Conservation (phyloP, 2,113 vertebrate genomes). For the Rostratula benghalensis region DNA sequence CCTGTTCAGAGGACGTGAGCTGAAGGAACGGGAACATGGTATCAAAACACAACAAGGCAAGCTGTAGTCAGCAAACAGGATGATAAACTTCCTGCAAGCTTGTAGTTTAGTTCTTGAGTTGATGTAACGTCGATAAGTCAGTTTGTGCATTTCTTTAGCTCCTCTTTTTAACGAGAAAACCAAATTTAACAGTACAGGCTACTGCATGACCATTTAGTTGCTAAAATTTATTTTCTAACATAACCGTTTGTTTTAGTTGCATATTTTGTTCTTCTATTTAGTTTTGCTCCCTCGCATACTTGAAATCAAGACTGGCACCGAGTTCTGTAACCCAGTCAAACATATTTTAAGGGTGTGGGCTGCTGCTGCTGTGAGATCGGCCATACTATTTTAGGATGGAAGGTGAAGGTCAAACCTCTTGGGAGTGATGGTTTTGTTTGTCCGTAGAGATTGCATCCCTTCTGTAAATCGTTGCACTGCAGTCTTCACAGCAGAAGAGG, state of each 20-base stretch:
- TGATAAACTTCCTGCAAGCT: constrained; percentile 49
- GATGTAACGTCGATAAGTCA: background rate
- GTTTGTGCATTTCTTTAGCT: background rate
- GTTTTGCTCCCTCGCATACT: background rate
- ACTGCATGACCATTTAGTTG: background rate
- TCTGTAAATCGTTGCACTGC: constrained; percentile 33
- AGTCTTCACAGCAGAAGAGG: constrained; percentile 32
- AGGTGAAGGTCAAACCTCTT: constrained; percentile 57
- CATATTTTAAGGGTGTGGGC: constrained; percentile 35
- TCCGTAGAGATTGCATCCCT: constrained; percentile 15
- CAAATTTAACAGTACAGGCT: background rate
- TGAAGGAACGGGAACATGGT: background rate
- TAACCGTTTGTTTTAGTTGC: background rate
- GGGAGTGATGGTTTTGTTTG: constrained; percentile 56
- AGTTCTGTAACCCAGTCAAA: background rate
- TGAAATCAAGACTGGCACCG: background rate
- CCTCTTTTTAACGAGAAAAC: background rate
- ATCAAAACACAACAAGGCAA: constrained; percentile 7
- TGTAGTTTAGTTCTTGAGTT: background rate
- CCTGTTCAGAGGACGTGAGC: background rate
- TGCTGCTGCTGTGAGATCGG: constrained; percentile 22
- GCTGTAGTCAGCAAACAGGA: constrained; percentile 23
- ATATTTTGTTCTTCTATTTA: background rate
- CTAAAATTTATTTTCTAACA: background rate
- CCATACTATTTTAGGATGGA: constrained; percentile 40